Percentiles rank a stretch among this genome's conserved stretches.
Conservation (phyloP, 2,113 vertebrate species). For the Fukomys damarensis region DNA sequence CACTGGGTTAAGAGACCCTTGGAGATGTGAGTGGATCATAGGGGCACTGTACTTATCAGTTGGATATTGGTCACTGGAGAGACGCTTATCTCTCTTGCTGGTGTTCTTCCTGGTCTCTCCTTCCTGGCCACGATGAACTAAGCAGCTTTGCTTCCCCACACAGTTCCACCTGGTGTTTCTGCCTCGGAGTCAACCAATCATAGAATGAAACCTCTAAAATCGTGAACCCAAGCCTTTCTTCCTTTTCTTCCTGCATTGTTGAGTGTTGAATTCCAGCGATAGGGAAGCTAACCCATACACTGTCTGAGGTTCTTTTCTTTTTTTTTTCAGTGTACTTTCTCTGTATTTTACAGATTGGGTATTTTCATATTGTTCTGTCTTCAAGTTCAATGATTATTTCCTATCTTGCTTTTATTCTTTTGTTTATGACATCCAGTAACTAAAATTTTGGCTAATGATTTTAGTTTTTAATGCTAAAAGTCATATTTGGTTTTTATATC, state of each 20-base stretch:
- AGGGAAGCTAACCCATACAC: not conserved
- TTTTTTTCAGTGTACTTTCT: not conserved
- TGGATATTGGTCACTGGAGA: not conserved
- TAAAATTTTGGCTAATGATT: conserved; percentile 14
- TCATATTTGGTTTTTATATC: not conserved
- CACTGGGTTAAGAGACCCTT: not conserved
- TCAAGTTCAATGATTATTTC: not conserved
- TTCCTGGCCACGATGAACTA: not conserved
- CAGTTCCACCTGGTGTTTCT: not conserved
- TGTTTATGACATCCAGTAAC: not conserved
- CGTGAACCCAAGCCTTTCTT: not conserved
- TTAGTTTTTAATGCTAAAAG: not conserved
- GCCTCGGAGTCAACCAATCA: not conserved
- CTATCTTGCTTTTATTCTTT: not conserved
- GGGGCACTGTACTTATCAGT: not conserved
- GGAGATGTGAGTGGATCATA: not conserved
- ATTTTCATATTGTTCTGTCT: not conserved
- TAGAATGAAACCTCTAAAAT: not conserved
- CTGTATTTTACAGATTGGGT: not conserved
- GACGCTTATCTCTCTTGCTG: not conserved
- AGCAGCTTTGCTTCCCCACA: not conserved
- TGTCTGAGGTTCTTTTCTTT: not conserved
- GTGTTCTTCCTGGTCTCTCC: not conserved
- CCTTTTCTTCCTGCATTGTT: not conserved
- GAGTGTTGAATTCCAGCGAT: not conserved